These are phyloP conservation scores for Eucidaris tribuloides DNA, from an alignment of 35 echinoderm and acorn worm species.

Conservation along the genomic window DNA sequence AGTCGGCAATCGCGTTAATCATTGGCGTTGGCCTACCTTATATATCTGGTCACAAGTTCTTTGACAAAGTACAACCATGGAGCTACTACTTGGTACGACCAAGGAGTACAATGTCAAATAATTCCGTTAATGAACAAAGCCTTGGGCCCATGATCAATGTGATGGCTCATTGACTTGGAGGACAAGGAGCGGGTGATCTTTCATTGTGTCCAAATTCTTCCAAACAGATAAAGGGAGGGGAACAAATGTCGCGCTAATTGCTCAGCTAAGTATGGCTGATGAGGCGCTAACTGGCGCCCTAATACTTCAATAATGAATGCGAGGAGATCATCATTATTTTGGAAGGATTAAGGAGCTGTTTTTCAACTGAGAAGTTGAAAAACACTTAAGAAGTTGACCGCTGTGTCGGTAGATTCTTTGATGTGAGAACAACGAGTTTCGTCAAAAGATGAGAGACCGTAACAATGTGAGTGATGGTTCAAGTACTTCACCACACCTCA, in stretches of 20 bases:
- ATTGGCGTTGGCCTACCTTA: no score
- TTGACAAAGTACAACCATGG: no score
- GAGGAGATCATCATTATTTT: conserved; percentile 13
- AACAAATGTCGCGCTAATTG: conserved; percentile 21
- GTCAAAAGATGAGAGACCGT: background rate
- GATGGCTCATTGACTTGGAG: no score
- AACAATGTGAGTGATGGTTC: background rate
- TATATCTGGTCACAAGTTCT: no score
- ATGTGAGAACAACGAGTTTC: background rate
- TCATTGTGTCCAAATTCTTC: background rate
- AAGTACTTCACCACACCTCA: no score
- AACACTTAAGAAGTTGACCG: conserved; percentile 12
- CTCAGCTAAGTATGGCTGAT: background rate
- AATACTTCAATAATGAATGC: background rate
- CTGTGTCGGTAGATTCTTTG: background rate
- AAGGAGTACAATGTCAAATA: no score
- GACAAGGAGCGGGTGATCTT: no score
- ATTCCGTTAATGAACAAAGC: no score
- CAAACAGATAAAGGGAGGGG: background rate
- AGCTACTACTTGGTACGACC: no score
- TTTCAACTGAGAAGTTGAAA: no score
- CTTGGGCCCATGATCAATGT: no score
- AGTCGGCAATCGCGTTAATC: no score
- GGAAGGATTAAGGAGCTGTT: conserved; percentile 15
- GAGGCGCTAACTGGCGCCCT: conserved; percentile 1